Conservation (phyloP, 2,797 vertebrate genomes). For the Cynodonichthys magdalenae region DNA sequence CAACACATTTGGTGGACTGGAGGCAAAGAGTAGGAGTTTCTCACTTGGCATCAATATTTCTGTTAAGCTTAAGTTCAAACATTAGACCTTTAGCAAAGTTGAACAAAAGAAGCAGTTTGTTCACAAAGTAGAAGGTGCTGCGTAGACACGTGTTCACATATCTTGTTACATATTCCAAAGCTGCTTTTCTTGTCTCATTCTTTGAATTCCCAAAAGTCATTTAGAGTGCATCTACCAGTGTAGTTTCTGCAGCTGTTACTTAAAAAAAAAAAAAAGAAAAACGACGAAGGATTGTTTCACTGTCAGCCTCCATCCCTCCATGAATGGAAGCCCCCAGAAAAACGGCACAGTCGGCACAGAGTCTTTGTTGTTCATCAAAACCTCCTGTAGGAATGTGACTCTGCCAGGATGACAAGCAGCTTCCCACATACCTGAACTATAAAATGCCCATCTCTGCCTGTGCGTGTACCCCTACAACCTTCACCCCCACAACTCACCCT, state of each 20-base stretch:
- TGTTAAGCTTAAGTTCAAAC: constrained; percentile 8
- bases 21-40: constrained; percentile 25
- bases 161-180: constrained; percentile 33
- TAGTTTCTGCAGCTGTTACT: constrained; percentile 52
- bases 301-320: constrained; percentile 30
- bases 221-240: constrained; percentile 20
- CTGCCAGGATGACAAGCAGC: constrained; percentile 68
- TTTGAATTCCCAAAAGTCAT: constrained; percentile 35
- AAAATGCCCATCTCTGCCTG: constrained; percentile 64
- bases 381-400: constrained; percentile 76
- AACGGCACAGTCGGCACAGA: constrained; percentile 50
- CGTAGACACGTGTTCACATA: constrained; percentile 13
- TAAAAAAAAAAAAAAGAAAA: constrained; percentile 13
- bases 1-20: constrained; percentile 24
- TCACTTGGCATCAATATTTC: background rate
- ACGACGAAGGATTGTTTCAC: constrained; percentile 27
- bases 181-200: constrained; percentile 22
- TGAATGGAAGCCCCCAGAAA: constrained; percentile 63
- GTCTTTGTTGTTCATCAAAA: constrained; percentile 79
- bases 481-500: constrained; percentile 65
- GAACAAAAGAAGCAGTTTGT: constrained; percentile 7
- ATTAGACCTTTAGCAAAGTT: constrained; percentile 2
- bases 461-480: constrained; percentile 40
- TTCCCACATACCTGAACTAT: constrained; percentile 83
- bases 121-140: constrained; percentile 34